Conservation (phyloP, 2,888 invertebrate species). For the Trissolcus japonicus region DNA sequence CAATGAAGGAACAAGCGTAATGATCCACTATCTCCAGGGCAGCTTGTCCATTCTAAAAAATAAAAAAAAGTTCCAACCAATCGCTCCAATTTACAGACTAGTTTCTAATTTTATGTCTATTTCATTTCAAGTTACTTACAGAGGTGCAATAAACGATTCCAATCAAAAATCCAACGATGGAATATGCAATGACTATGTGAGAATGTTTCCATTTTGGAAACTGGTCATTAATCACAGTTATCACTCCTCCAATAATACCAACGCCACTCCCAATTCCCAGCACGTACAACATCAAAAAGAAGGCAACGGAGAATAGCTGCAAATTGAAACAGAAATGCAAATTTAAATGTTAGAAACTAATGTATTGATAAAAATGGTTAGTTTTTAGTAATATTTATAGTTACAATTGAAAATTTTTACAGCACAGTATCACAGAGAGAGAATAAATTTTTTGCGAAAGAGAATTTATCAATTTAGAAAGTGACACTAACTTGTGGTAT, state of each 20-base stretch:
- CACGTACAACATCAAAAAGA: constrained; percentile 78
- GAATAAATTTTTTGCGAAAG: too few relatives aligned
- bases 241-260: constrained; percentile 74
- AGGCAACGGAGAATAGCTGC: constrained; percentile 77
- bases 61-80: not conserved
- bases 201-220: constrained; percentile 74
- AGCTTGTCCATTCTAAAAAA: constrained; percentile 74
- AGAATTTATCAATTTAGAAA: too few relatives aligned
- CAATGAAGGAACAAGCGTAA: constrained; percentile 75
- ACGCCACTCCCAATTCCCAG: constrained; percentile 78
- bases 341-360: not conserved
- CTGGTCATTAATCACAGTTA: constrained; percentile 76
- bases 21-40: constrained; percentile 75
- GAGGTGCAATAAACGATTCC: constrained; percentile 77
- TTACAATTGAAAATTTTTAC: not conserved
- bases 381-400: too few relatives aligned
- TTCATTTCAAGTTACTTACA: constrained; percentile 63
- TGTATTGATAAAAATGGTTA: too few relatives aligned
- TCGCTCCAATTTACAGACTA: too few relatives aligned
- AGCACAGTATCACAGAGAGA: not conserved
- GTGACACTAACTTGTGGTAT: constrained; percentile 80
- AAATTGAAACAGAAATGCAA: constrained; percentile 34
- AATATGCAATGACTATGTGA: constrained; percentile 71
- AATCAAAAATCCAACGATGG: constrained; percentile 71
- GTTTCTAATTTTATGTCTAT: not conserved